phyloP scores from a whole-genome alignment of 2,113 vertebrate genomes.

The Oncorhynchus clarkii region DNA sequence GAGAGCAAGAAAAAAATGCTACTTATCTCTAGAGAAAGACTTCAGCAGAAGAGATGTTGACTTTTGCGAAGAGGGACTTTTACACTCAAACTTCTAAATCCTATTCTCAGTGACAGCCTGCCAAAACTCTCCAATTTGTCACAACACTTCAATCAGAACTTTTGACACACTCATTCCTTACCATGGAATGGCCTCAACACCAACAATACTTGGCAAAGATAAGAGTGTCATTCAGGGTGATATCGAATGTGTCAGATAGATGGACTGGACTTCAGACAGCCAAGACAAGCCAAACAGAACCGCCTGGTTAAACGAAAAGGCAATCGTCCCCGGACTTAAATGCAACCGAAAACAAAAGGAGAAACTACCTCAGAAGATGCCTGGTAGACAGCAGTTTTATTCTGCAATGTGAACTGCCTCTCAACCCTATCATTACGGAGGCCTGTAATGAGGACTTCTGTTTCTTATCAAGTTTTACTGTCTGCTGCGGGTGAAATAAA shows the following conservation, averaged over 20 bases:
- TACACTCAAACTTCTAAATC: not conserved
- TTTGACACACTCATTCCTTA: constrained; percentile 26
- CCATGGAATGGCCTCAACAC: not conserved
- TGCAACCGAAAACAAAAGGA: constrained; percentile 47
- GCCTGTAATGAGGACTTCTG: constrained; percentile 66
- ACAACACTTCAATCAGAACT: not conserved
- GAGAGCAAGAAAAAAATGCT: not conserved
- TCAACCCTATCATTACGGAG: constrained; percentile 63
- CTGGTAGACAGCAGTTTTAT: constrained; percentile 42
- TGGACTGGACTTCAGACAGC: constrained; percentile 30
- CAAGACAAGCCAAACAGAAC: not conserved
- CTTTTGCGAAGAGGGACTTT: not conserved
- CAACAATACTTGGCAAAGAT: constrained; percentile 15
- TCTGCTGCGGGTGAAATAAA: constrained; percentile 46
- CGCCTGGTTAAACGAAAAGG: not conserved
- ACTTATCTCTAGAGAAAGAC: not conserved
- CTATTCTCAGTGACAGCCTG: constrained; percentile 10
- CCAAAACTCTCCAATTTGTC: not conserved
- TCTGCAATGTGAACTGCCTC: constrained; percentile 47
- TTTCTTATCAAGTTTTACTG: constrained; percentile 52
- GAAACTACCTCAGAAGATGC: constrained; percentile 10
- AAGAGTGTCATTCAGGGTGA: constrained; percentile 10
- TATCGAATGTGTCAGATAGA: constrained; percentile 24
- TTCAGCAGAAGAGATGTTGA: not conserved
- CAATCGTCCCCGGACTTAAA: constrained; percentile 36